phyloP scores from a whole-genome alignment of 2,888 invertebrate genomes.

The Philaethria dido region DNA sequence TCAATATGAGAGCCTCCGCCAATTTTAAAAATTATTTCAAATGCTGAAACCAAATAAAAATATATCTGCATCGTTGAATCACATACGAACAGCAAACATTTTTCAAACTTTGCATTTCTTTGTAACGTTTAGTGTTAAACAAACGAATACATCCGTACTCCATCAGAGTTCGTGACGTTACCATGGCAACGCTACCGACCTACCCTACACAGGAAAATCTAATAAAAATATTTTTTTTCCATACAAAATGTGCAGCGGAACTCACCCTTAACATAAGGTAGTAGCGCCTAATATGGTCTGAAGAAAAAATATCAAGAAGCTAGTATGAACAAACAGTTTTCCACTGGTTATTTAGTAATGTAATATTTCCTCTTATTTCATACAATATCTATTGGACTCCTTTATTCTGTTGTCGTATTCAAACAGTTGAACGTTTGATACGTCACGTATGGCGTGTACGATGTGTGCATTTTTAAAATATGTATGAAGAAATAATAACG shows the following conservation, averaged over 20 bases:
- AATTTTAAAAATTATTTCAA: no score
- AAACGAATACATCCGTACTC: constrained; percentile 44
- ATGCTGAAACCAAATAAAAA: not conserved
- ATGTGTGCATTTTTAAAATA: constrained; percentile 23
- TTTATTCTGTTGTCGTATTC: constrained; percentile 39
- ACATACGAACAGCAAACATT: constrained; percentile 25
- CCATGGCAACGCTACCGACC: constrained; percentile 63
- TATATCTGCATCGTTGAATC: not conserved
- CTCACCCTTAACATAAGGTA: not conserved
- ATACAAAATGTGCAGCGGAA: constrained; percentile 22
- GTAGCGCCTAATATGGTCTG: constrained; percentile 40
- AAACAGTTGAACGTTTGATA: constrained; percentile 39
- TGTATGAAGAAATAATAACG: constrained; percentile 13
- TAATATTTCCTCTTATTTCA: constrained; percentile 58
- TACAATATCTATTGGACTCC: constrained; percentile 48
- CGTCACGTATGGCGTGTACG: constrained; percentile 28
- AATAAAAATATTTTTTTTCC: constrained; percentile 58
- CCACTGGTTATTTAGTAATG: constrained; percentile 65
- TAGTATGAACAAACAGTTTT: constrained; percentile 58
- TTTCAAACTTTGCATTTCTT: constrained; percentile 39
- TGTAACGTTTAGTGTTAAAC: constrained; percentile 48
- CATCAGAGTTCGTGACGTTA: constrained; percentile 59
- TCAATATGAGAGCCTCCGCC: no score
- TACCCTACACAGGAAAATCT: constrained; percentile 64
- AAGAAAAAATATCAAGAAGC: constrained; percentile 44